A percentile compares a stretch with the other conserved stretches of the same genome.
Conservation (phyloP, 2,888 invertebrate species). For the Lasioglossum marginatum region DNA sequence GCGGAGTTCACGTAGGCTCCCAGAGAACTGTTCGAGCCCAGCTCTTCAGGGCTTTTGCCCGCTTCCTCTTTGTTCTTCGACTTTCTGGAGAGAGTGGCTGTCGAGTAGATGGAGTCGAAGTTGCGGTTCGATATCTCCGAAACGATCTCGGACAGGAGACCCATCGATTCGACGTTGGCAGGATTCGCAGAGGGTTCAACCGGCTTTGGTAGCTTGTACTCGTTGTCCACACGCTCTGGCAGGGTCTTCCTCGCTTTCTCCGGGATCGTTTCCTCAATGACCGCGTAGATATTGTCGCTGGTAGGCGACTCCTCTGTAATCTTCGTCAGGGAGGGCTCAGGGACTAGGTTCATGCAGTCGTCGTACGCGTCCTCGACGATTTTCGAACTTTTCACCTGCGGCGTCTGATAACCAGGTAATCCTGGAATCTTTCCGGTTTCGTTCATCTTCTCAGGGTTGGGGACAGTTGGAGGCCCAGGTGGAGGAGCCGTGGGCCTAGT, state of each 20-base stretch:
- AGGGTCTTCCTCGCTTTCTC: conserved; percentile 75
- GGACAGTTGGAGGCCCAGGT: conserved; percentile 87
- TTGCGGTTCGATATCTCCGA: conserved; percentile 94
- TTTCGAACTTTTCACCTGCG: conserved; percentile 79
- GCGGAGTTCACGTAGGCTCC: conserved; percentile 88
- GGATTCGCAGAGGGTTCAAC: conserved; percentile 83
- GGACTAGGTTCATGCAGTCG: conserved; percentile 90
- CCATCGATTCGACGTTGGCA: conserved; percentile 88
- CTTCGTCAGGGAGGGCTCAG: conserved; percentile 87
- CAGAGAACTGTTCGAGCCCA: conserved; percentile 77
- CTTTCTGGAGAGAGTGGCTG: conserved; percentile 89
- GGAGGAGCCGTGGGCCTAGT: conserved; percentile 92
- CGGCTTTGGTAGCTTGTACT: conserved; percentile 85
- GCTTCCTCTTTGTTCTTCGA: conserved; percentile 85
- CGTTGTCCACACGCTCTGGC: conserved; percentile 74
- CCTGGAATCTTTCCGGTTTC: conserved; percentile 83
- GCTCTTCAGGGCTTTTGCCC: conserved; percentile 70
- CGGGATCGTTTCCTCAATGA: conserved; percentile 92
- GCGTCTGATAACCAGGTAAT: conserved; percentile 87
- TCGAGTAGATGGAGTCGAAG: conserved; percentile 94
- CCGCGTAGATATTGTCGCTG: conserved; percentile 93
- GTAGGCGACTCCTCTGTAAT: conserved; percentile 87
- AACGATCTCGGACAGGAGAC: conserved; percentile 93
- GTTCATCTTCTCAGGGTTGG: conserved; percentile 77
- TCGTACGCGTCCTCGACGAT: conserved; percentile 88